These are phyloP conservation scores for Thamnaconus septentrionalis DNA, from an alignment of 2,113 vertebrate species.

Conservation along the genomic window DNA sequence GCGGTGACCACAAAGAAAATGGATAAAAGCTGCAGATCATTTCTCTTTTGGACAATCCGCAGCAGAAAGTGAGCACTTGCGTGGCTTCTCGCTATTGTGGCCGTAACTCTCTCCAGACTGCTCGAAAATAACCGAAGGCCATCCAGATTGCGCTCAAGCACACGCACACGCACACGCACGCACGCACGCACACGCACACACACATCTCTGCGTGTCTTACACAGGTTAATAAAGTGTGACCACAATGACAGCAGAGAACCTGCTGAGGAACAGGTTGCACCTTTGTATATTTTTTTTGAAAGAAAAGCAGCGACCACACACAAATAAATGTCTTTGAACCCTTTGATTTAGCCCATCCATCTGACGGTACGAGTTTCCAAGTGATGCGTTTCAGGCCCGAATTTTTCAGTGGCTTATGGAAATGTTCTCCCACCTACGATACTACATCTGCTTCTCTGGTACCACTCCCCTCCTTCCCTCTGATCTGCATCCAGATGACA, in stretches of 20 bases:
- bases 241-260: constrained; percentile 39
- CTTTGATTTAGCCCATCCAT: constrained; percentile 2
- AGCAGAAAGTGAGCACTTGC: constrained; percentile 44
- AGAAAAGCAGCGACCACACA: too few species aligned
- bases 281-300: background rate
- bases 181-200: background rate
- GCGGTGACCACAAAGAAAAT: constrained; percentile 58
- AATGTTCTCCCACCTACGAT: constrained; percentile 50
- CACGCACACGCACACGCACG: constrained; percentile 6
- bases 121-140: constrained; percentile 22
- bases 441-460: constrained; percentile 62
- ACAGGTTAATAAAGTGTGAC: constrained; percentile 56
- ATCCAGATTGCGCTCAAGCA: constrained; percentile 18
- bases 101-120: constrained; percentile 59
- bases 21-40: constrained; percentile 62
- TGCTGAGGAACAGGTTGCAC: constrained; percentile 6
- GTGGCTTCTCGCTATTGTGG: constrained; percentile 60
- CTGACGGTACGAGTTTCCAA: constrained; percentile 10
- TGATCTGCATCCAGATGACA: constrained; percentile 67
- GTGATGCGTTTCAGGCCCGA: too few species aligned
- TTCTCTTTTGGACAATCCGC: constrained; percentile 59
- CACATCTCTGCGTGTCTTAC: background rate
- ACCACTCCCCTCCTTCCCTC: constrained; percentile 42
- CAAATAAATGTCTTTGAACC: too few species aligned
- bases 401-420: constrained; percentile 52